Evolutionary conservation across 2,113 vertebrate species (phyloP).

Genomic region (Pollachius pollachius): DNA sequence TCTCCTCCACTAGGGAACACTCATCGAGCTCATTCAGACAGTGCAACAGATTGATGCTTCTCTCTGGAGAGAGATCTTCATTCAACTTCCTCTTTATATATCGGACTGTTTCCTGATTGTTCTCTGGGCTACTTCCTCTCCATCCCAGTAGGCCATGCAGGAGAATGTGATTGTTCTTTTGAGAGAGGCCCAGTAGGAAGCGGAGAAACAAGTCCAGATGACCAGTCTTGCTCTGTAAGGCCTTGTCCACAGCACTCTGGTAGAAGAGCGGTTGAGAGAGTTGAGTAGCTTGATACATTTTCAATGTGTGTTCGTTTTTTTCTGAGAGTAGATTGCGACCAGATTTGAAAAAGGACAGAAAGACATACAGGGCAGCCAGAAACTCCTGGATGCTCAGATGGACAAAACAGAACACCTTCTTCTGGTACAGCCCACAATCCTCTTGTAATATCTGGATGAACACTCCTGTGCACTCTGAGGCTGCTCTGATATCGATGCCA

Average conservation of each 20-base stretch:
- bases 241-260: constrained; percentile 24
- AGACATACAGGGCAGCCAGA: constrained; percentile 29
- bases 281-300: constrained; percentile 23
- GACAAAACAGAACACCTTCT: constrained; percentile 15
- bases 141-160: constrained; percentile 17
- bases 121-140: constrained; percentile 10
- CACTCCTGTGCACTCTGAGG: constrained; percentile 28
- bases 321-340: not conserved
- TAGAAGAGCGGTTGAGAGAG: constrained; percentile 34
- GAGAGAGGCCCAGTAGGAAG: constrained; percentile 40
- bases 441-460: constrained; percentile 37
- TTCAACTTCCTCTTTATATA: constrained; percentile 37
- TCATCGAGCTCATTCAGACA: too few species aligned
- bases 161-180: constrained; percentile 38
- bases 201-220: constrained; percentile 42
- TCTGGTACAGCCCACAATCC: not conserved
- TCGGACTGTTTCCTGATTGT: constrained; percentile 5
- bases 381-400: constrained; percentile 46
- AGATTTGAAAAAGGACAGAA: constrained; percentile 21
- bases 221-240: constrained; percentile 20
- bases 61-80: constrained; percentile 1
- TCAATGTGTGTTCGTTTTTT: constrained; percentile 36
- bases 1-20: too few species aligned
- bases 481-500: constrained; percentile 21
- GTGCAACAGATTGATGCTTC: too few species aligned